Evolutionary conservation across 2,888 invertebrate genomes (phyloP).

Genomic region (Sthenelais limicola): DNA sequence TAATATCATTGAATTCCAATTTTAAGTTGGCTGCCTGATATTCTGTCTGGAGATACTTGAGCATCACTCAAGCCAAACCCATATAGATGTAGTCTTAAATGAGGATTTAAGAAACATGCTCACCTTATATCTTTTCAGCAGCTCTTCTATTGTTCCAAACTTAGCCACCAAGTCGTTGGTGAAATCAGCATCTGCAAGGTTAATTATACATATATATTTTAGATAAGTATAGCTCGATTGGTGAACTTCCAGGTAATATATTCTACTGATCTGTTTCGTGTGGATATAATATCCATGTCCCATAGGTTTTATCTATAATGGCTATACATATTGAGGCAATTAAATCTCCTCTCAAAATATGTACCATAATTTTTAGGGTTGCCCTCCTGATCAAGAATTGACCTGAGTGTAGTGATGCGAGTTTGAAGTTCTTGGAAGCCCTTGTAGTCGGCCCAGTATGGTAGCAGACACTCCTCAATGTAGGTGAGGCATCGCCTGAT

Average conservation of each 20-base stretch:
- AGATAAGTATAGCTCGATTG: slow-evolving; percentile 45
- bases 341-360: too few species aligned
- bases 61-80: too few species aligned
- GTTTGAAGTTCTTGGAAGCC: slow-evolving; percentile 66
- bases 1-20: too few species aligned
- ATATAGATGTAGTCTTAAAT: too few species aligned
- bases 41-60: too few species aligned
- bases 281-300: too few species aligned
- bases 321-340: too few species aligned
- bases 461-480: slow-evolving; percentile 60
- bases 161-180: neutral
- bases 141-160: slow-evolving; percentile 58
- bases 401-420: slow-evolving; percentile 57
- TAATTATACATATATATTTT: slow-evolving; percentile 29
- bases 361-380: slow-evolving; percentile 43
- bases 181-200: slow-evolving; percentile 29
- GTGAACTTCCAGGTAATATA: too few species aligned
- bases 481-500: slow-evolving; percentile 58
- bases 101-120: too few species aligned
- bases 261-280: too few species aligned
- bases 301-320: too few species aligned
- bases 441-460: slow-evolving; percentile 64
- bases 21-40: too few species aligned
- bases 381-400: slow-evolving; percentile 61
- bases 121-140: slow-evolving; percentile 66